phyloP scores from a whole-genome alignment of 2,888 invertebrate genomes.

The Craniophora ligustri region DNA sequence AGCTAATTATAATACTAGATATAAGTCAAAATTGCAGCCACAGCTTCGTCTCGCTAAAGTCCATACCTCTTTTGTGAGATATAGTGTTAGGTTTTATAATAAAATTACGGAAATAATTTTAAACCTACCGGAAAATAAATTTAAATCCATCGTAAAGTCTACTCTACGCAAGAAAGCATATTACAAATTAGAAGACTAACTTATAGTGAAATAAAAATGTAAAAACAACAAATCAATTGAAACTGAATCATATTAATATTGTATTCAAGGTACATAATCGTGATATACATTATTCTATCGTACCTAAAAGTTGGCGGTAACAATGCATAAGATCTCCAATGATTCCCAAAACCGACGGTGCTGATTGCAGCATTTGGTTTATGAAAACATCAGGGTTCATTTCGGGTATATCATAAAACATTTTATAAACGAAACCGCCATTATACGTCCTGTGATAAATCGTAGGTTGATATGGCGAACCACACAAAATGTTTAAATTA shows the following conservation, averaged over 20 bases:
- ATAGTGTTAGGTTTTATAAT: no score
- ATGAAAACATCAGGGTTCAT: slow-evolving; percentile 12
- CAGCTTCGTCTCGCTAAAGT: no score
- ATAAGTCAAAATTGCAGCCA: no score
- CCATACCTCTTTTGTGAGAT: no score
- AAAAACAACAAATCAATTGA: no score
- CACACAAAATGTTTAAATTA: slow-evolving; percentile 64
- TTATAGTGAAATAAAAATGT: no score
- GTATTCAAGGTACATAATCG: neutral
- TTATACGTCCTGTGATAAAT: slow-evolving; percentile 58
- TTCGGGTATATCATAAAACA: slow-evolving; percentile 32
- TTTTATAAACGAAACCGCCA: slow-evolving; percentile 60
- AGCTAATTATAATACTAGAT: no score
- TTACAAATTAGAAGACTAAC: no score
- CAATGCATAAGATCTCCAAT: slow-evolving; percentile 10
- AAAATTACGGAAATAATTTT: no score
- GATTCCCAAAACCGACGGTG: slow-evolving; percentile 21
- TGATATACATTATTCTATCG: neutral
- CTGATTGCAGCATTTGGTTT: slow-evolving; percentile 8
- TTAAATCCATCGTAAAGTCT: no score
- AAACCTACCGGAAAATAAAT: no score
- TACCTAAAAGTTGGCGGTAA: slow-evolving; percentile 10
- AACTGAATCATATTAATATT: neutral
- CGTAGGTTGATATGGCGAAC: slow-evolving; percentile 48
- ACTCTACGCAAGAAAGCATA: no score